Base-by-base conservation (phyloP, 2,888 invertebrate genomes). In the Ornithoptera alexandrae region DNA sequence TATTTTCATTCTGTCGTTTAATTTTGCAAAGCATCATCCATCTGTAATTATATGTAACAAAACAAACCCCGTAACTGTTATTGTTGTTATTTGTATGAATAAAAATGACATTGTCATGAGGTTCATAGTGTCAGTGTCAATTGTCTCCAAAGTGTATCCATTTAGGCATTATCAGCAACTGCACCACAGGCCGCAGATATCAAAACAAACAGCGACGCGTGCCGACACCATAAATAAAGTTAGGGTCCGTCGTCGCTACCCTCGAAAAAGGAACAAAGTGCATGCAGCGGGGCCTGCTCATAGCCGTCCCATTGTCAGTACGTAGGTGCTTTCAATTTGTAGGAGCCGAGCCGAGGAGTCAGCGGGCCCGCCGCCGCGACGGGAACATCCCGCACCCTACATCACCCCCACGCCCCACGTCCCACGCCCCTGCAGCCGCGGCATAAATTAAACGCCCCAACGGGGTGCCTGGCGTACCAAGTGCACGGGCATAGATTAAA, bases 171-270 rank as follows among this genome's bases (percentile, higher is more conserved):
- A 61, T 62, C 62, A n/a, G 10, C 24, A n/a, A 67, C 39, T 39
- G 36, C 62, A 30, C 30, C 68, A 12, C 68, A 18, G 50, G n/a
- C 46, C 50, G 46, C 15, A 58, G n/a, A 36, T 58, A 69, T 71
- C 70, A 68, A 73, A 74, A 77, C 79, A 83, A 78, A 83, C 74
- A 79, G 76, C 80, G 81, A 78, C 87, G 83, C 86, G 87, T 84
- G 88, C 84, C 83, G 80, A 77, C 78, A 76, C 79, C 85, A 88
- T 89, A 88, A 89, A 90, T 86, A 86, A 89, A 87, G 87, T 88
- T 85, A 88, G 87, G 84, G 79, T 74, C 79, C 79, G 79, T 82
- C 83, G 80, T 79, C 81, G 75, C 75, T 73, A 78, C 78, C 78
- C 75, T 78, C 77, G 30, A 78, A 81, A 81, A 80, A 76, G 73